phyloP scores from a whole-genome alignment of 2,888 invertebrate species.

The Conistra vaccinii region DNA sequence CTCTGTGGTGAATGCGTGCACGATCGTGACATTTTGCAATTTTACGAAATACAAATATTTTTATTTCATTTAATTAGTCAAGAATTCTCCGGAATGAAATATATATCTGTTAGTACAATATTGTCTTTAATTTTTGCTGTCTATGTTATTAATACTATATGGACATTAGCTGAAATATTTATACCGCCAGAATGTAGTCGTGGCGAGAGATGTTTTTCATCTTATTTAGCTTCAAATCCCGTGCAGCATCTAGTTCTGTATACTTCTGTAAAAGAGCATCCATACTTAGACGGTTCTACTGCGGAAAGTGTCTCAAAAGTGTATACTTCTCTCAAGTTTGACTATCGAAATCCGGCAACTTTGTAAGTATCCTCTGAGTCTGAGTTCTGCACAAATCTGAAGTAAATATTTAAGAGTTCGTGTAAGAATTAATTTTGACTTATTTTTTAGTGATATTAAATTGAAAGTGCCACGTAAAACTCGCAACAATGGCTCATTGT shows the following conservation, averaged over 20 bases:
- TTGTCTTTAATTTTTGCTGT: slow-evolving; percentile 92
- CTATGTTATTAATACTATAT: slow-evolving; percentile 94
- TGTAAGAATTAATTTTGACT: slow-evolving; percentile 9
- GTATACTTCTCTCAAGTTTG: slow-evolving; percentile 91
- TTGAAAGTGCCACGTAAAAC: slow-evolving; percentile 94
- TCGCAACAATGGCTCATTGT: slow-evolving; percentile 96
- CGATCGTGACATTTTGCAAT: slow-evolving; percentile 9
- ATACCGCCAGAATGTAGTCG: slow-evolving; percentile 92
- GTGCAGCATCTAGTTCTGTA: slow-evolving; percentile 93
- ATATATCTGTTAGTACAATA: slow-evolving; percentile 91
- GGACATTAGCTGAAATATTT: slow-evolving; percentile 94
- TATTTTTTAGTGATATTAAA: slow-evolving; percentile 88
- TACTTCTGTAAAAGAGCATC: slow-evolving; percentile 91
- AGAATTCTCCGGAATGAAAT: slow-evolving; percentile 78
- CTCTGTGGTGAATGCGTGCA: background rate
- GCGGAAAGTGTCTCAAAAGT: slow-evolving; percentile 89
- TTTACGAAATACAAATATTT: slow-evolving; percentile 20
- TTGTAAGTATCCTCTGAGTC: slow-evolving; percentile 75
- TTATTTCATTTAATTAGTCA: slow-evolving; percentile 23
- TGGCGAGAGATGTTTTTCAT: slow-evolving; percentile 92
- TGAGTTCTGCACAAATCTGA: background rate
- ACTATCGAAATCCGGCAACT: slow-evolving; percentile 90
- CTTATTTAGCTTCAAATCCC: slow-evolving; percentile 93
- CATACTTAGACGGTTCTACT: slow-evolving; percentile 87
- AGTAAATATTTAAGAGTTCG: background rate